Conservation (phyloP, 2,888 invertebrate species). For the Galeruca laticollis region DNA sequence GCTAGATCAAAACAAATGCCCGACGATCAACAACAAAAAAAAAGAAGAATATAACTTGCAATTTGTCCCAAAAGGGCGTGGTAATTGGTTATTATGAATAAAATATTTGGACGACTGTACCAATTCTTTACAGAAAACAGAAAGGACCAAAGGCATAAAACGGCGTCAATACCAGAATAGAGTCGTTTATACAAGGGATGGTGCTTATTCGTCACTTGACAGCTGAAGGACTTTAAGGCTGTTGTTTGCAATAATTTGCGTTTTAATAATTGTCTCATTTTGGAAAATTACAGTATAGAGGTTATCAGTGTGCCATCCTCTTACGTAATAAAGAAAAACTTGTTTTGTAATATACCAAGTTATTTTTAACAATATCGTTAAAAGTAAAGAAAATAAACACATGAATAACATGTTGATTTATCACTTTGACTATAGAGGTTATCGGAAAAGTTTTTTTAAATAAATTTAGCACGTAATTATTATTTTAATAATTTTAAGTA, state of each 20-base stretch:
- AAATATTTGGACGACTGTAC: neutral
- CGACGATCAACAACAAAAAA: neutral
- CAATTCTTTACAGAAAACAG: neutral
- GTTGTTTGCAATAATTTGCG: too few species aligned
- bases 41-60: neutral
- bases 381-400: too few species aligned
- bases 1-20: constrained; percentile 10
- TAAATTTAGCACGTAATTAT: too few species aligned
- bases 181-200: neutral
- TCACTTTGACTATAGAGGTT: too few species aligned
- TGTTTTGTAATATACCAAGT: neutral
- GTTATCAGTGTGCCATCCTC: neutral
- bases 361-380: neutral
- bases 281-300: neutral
- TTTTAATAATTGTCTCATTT: too few species aligned
- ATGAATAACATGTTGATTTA: too few species aligned
- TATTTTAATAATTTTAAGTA: too few species aligned
- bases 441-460: too few species aligned
- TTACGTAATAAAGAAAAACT: neutral
- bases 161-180: neutral
- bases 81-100: constrained; percentile 13
- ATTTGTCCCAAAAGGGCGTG: constrained; percentile 11
- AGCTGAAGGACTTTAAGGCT: too few species aligned
- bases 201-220: too few species aligned
- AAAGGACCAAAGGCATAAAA: neutral